Conservation (phyloP, 2,113 vertebrate species). For the Capreolus pygargus region DNA sequence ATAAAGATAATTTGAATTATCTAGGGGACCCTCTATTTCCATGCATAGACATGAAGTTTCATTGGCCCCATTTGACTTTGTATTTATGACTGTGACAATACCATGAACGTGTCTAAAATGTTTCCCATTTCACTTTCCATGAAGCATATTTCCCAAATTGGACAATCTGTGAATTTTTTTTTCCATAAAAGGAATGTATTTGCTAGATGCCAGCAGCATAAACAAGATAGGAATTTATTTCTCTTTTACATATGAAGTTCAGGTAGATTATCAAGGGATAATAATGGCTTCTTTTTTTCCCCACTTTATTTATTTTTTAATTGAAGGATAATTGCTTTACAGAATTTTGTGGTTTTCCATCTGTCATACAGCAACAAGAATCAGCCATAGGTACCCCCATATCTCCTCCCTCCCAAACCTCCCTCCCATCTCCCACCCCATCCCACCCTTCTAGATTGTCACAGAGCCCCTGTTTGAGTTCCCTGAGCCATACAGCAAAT, state of each 20-base stretch:
- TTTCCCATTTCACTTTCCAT: neutral
- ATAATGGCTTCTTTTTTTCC: neutral
- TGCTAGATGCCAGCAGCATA: neutral
- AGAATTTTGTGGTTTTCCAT: neutral
- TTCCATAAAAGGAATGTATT: neutral
- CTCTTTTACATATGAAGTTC: neutral
- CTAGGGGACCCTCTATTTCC: neutral
- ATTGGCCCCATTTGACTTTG: neutral
- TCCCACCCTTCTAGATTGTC: neutral
- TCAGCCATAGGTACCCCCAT: neutral
- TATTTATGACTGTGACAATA: neutral
- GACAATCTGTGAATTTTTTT: neutral
- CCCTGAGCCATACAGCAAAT: neutral
- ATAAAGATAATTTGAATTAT: neutral
- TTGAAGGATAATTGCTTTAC: neutral
- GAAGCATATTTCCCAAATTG: neutral
- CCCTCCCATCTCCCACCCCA: neutral
- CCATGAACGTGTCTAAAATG: neutral
- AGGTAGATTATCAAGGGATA: neutral
- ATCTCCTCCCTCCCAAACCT: neutral
- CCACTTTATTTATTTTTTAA: neutral
- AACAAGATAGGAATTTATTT: neutral
- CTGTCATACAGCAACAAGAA: neutral
- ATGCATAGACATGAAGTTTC: neutral
- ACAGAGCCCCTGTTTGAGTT: neutral